Base-by-base conservation (phyloP, 1,140 invertebrate genomes). In the Aphidius gifuensis region DNA sequence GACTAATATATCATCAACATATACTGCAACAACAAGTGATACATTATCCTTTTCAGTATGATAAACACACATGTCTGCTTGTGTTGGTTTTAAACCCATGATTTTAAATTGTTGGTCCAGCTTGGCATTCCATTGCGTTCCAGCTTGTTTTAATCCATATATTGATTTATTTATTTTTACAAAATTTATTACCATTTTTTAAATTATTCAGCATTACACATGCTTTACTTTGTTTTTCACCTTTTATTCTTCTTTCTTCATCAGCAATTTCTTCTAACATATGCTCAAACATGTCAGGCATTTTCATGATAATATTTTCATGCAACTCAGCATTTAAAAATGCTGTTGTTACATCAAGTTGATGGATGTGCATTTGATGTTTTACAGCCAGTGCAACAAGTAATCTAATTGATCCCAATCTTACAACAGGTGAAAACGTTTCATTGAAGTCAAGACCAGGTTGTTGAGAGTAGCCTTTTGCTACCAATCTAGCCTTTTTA, bases 311-410 rank as follows among this genome's bases (percentile, higher is more conserved):
- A 1, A 64, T n/a, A 8, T 65, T 58, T 45, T 69, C 49, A 0
- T 63, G 7, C 9, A 68, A 11, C 9, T 61, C 38, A 21, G 61
- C 56, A 65, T 78, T 70, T 23, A 80, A 65, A 64, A 74, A 81
- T 8, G 75, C 78, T n/a, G 77, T 80, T 21, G 64, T 66, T 21
- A 80, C 71, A 71, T 79, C 75, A 43, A 77, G 57, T 62, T 76
- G 71, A 16, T 46, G 62, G 16, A 71, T 69, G 8, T 66, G 4
- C 42, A 69, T 50, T 23, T 67, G 60, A 32, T 62, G 32, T 6
- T 57, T 50, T 58, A 65, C 21, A 70, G 62, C 48, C 1, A 58
- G 4, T 38, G 59, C 49, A 42, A 58, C 6, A 2, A 75, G 5
- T 21, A 66, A 44, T 55, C 74, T 53, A 39, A 78, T 60, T 5